Base-by-base conservation (phyloP, 2,888 invertebrate species). In the Sicus ferrugineus region DNA sequence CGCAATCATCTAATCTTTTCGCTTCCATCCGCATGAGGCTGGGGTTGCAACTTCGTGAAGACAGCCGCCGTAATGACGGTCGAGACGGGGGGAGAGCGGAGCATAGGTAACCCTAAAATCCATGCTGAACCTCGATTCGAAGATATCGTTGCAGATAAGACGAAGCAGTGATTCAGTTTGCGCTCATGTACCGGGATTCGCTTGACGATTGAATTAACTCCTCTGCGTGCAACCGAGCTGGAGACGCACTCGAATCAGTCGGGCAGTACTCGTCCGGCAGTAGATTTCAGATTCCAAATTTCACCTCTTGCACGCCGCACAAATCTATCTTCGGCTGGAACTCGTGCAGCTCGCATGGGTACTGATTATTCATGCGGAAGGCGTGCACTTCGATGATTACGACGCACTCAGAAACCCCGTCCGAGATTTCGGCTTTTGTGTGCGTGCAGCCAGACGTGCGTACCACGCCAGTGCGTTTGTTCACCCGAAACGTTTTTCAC, bases 1-100 rank as follows among this genome's bases (percentile, higher is more conserved):
- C 76, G 83, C 84, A 84, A 84, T 84, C 84, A 84, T 79, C 82
- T 84, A 84, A 84, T 84, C 83, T 83, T 83, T 82, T 83, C 84
- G 84, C 83, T 83, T 79, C 77, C 75, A 72, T 75, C 72, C 70
- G 69, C 72, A 74, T 73, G 70, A 69, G 73, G 65, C 70, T 69
- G 67, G 71, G 71, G 69, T 63, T 69, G 73, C 54, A 61, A 71
- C 46, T 58, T 28, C 21, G 21, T 52, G 52, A 23, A 46, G 38
- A 34, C 63, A 16, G 62, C 9, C 14, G 16, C 7, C 21, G 56
- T 38, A 52, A 34, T 38, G 54, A 50, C 34, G 62, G 19, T 16
- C 5, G 9, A 34, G 3, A n/a, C 14, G 67, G 9, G 50, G 26
- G 21, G 19, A 7, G 16, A 38, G 23, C 23, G 26, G 50, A n/a